Conservation (phyloP, 2,888 invertebrate genomes). For the Acronicta aceris region DNA sequence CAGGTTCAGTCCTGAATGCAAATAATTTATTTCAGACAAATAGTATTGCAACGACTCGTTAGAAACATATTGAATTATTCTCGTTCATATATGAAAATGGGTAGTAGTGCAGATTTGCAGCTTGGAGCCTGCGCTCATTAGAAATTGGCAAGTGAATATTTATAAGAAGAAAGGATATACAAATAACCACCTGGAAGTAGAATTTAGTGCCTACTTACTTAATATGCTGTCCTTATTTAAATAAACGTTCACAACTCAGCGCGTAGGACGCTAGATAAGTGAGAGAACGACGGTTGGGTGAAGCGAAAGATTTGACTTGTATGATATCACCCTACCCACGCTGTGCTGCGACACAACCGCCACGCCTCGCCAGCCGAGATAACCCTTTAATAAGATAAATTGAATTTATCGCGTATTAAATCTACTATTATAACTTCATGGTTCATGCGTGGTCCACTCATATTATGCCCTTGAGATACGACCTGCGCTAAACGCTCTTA, state of each 20-base stretch:
- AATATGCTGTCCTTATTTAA: conserved; percentile 49
- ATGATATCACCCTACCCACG: conserved; percentile 67
- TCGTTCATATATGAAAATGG: conserved; percentile 15
- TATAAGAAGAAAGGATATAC: conserved; percentile 26
- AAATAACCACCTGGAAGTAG: conserved; percentile 18
- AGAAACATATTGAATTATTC: conserved; percentile 19
- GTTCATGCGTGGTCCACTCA: conserved; percentile 67
- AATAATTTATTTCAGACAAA: conserved; percentile 50
- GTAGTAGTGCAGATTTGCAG: conserved; percentile 1
- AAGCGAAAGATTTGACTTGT: conserved; percentile 54
- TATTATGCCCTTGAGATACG: conserved; percentile 68
- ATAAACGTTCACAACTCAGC: conserved; percentile 48
- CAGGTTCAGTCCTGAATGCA: conserved; percentile 27
- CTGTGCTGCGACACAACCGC: conserved; percentile 62
- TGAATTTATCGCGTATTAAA: conserved; percentile 76
- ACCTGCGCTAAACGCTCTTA: conserved; percentile 60
- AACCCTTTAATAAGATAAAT: conserved; percentile 77
- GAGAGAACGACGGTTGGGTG: conserved; percentile 45
- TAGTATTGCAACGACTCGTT: conserved; percentile 20
- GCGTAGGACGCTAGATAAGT: conserved; percentile 61
- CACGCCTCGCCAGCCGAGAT: conserved; percentile 61
- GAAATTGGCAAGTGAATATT: conserved; percentile 24
- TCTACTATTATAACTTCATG: conserved; percentile 66
- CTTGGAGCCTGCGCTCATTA: conserved; percentile 3
- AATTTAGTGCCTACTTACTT: conserved; percentile 43